Conservation (phyloP, 2,888 invertebrate genomes). For the Oscheius onirici region DNA sequence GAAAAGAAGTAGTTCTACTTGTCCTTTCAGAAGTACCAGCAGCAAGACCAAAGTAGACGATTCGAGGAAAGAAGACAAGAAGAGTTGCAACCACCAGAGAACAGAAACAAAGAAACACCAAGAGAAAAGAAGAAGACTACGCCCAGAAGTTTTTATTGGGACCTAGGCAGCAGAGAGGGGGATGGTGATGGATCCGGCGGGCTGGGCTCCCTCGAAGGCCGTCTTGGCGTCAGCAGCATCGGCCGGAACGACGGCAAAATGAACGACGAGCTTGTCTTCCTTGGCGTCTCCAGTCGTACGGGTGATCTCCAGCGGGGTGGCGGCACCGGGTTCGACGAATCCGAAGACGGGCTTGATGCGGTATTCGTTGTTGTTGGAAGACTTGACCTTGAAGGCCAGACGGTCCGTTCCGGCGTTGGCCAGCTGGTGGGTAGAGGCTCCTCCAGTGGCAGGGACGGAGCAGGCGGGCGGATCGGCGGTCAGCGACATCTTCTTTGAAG, state of each 20-base stretch:
- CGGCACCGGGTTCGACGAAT: conserved; percentile 40
- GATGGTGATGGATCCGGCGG: conserved; percentile 33
- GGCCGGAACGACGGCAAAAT: conserved; percentile 37
- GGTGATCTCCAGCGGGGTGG: conserved; percentile 37
- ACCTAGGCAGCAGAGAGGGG: conserved; percentile 30
- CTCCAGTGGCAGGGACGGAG: conserved; percentile 8
- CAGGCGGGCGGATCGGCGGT: conserved; percentile 22
- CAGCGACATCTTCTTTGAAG: background rate
- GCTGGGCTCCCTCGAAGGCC: conserved; percentile 33
- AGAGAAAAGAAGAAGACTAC: too few species aligned
- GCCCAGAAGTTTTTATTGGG: background rate
- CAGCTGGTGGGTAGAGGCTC: conserved; percentile 38
- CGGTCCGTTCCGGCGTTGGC: conserved; percentile 42
- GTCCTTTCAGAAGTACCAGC: too few species aligned
- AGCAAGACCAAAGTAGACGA: too few species aligned
- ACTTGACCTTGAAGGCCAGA: conserved; percentile 39
- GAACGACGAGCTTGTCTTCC: conserved; percentile 37
- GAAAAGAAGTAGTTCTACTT: too few species aligned
- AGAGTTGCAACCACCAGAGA: too few species aligned
- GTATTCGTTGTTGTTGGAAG: conserved; percentile 30
- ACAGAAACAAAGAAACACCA: too few species aligned
- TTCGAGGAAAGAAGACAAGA: too few species aligned
- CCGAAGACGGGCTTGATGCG: conserved; percentile 46
- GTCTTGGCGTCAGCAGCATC: conserved; percentile 37
- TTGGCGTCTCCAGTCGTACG: conserved; percentile 32